Base-by-base conservation (phyloP, 1,140 invertebrate species). In the Lysiphlebus fabarum region DNA sequence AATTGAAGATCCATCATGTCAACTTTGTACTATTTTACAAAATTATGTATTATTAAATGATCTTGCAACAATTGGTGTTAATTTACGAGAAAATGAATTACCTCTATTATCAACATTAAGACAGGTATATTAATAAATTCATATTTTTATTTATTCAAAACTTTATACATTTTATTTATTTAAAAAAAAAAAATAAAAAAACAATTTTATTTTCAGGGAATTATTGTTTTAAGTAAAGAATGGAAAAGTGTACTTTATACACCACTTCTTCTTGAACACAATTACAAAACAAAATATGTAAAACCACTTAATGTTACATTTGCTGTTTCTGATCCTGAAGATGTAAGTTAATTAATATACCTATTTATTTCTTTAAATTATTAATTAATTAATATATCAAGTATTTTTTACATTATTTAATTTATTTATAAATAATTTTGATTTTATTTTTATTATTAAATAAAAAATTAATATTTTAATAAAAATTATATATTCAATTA, bases 211-310 rank as follows among this genome's bases (percentile, higher is more conserved):
- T 57, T 43, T 8, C 50, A 93, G 86, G 93, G 92, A n/a, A 87
- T 96, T 14, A 88, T 95, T 71, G 92, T 94, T 47, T 73, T 98
- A 14, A 95, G 92, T 68, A 84, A 95, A 4, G 94, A 98, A 72
- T 98, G 95, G 95, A 98, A 98, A 77, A 96, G 95, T 75, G 90
- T 94, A 5, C 78, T 98, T 3, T 96, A 97, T 71, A 96, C 95
- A 65, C 95, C 95, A 1, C 81, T 95, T 49, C 79, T 96, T 40
- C 82, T 95, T 53, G 92, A 96, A 67, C 90, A 94, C 71, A 93
- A 92, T 72, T 90, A 92, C 69, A 94, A 93, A 81, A 88, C 85
- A 53, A 88, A 92, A 71, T 81, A 90, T 41, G 82, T 87, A 62
- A 90, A 92, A 67, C 89, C 91, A 11, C 82, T 93, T 55, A 94